Evolutionary conservation across 2,888 invertebrate species (phyloP), one percentile per base, ranked within the genome.

Genomic region (Apodemia mormo): DNA sequence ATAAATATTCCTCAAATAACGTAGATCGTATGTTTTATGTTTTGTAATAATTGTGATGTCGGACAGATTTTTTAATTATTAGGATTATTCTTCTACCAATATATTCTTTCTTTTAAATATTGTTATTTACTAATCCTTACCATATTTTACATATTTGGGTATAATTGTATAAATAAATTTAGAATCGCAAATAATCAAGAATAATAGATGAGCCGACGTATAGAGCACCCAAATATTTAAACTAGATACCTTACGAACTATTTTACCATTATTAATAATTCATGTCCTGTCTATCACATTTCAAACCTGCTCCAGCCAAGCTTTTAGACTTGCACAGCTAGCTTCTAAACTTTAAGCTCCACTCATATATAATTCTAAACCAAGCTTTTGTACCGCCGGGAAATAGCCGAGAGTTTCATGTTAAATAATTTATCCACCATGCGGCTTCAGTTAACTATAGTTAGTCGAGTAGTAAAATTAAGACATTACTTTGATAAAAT

Each of bases 311-410:
- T 49, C 77, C 79, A 80, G 84, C 91, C 85, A 90, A 92, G 92
- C 92, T 92, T 92, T 92, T 92, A 92, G 90, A 93, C 92, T 92
- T 92, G 92, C 89, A 91, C 85, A 85, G 84, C 80, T 84, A 83
- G 92, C 90, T 89, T 89, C 93, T 92, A 92, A 92, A 92, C 92
- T 93, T 93, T 92, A 93, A 93, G 91, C 92, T 89, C 82, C 77
- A 81, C 89, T 92, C 92, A 93, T 93, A 90, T 90, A 92, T 93
- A 89, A 93, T 93, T 93, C 92, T 91, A 89, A 90, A 85, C 86
- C 86, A 82, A 87, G 90, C 90, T 90, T 92, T 92, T 90, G 90
- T 90, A 85, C 92, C 89, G 83, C 78, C 78, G 92, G 92, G 92
- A 91, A 91, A 91, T 91, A 87, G 89, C 87, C 81, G 89, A 88